These are phyloP conservation scores for Apis dorsata DNA, from an alignment of 1,140 invertebrate genomes.

Conservation along the genomic window DNA sequence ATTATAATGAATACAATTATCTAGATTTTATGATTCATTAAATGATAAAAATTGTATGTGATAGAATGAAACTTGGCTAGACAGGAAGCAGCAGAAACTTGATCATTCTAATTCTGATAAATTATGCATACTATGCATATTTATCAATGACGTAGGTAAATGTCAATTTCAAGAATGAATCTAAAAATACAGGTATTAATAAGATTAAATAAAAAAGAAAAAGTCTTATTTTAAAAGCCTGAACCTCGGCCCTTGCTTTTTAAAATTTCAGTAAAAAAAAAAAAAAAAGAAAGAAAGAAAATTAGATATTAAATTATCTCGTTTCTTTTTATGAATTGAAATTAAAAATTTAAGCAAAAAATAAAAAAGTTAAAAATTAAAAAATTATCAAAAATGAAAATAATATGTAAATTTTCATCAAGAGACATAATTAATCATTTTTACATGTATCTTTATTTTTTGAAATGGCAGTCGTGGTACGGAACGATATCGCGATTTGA, in stretches of 20 bases:
- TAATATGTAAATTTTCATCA: neutral
- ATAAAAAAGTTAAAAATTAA: neutral
- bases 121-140: constrained; percentile 31
- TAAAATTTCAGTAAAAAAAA: neutral
- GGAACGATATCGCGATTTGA: constrained; percentile 62
- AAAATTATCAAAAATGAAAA: neutral
- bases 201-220: neutral
- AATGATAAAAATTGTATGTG: constrained; percentile 37
- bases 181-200: constrained; percentile 1
- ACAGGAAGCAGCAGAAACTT: constrained; percentile 9
- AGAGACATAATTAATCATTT: neutral
- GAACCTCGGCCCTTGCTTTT: constrained; percentile 57
- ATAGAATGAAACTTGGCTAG: constrained; percentile 47
- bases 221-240: constrained; percentile 6
- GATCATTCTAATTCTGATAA: constrained; percentile 18
- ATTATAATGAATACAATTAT: constrained; percentile 2
- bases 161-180: constrained; percentile 17
- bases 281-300: neutral
- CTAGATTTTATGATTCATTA: constrained; percentile 31
- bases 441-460: constrained; percentile 4
- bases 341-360: neutral
- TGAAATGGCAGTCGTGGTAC: constrained; percentile 48
- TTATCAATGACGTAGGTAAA: constrained; percentile 33
- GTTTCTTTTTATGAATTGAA: constrained; percentile 4
- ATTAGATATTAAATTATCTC: neutral